Conservation (phyloP, 2,113 vertebrate genomes). For the Tachysurus fulvidraco region DNA sequence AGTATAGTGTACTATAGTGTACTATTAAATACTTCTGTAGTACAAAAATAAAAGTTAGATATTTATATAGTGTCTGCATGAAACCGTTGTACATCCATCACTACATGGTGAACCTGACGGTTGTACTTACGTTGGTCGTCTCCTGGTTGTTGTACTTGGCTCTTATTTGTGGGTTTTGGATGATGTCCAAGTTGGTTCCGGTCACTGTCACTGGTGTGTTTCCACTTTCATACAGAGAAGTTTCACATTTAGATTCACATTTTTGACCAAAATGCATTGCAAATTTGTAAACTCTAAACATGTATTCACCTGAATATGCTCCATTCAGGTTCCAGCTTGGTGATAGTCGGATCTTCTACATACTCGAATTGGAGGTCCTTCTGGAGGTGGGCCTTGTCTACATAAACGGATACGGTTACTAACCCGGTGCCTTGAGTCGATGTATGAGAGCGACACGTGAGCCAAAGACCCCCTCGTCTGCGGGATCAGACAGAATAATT, state of each 20-base stretch:
- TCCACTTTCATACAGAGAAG: constrained; percentile 72
- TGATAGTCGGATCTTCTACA: constrained; percentile 90
- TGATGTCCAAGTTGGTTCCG: constrained; percentile 95
- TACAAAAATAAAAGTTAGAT: not conserved
- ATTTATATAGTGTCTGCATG: not conserved
- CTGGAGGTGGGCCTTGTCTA: constrained; percentile 89
- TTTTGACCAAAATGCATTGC: not conserved
- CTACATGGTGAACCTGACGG: not conserved
- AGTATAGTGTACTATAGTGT: not conserved
- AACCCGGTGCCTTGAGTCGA: constrained; percentile 82
- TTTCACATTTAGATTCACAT: not conserved
- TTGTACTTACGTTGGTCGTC: constrained; percentile 86
- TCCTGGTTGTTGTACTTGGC: constrained; percentile 92
- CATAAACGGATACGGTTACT: constrained; percentile 85
- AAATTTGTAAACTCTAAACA: not conserved
- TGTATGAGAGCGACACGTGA: constrained; percentile 88
- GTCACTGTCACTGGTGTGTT: constrained; percentile 92
- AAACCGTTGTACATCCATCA: not conserved
- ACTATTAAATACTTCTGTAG: not conserved
- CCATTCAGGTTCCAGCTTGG: constrained; percentile 94
- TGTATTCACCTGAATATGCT: constrained; percentile 89
- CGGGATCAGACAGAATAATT: not conserved
- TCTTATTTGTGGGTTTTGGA: constrained; percentile 94
- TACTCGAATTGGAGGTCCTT: constrained; percentile 91
- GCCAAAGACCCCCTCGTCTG: constrained; percentile 86